Evolutionary conservation across 2,113 vertebrate genomes (phyloP).

Genomic region (Neodon shergylaensis): DNA sequence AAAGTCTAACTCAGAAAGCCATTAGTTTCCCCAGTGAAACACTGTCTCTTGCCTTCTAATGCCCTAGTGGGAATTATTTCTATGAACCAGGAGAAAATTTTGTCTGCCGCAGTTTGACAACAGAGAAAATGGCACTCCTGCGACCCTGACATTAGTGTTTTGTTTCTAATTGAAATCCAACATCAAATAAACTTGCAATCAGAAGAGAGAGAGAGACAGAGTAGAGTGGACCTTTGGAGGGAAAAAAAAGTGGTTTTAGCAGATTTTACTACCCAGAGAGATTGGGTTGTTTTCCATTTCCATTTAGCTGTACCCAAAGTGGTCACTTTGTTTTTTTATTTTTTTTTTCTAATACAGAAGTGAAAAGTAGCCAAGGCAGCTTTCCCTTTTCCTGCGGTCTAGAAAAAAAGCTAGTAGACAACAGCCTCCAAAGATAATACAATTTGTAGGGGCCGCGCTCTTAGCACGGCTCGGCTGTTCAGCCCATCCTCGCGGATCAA

Average conservation of each 20-base stretch:
- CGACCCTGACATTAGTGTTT: constrained; percentile 26
- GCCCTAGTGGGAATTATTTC: constrained; percentile 58
- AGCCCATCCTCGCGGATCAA: constrained; percentile 78
- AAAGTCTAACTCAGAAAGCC: constrained; percentile 71
- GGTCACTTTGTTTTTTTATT: neutral
- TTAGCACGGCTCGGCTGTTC: constrained; percentile 64
- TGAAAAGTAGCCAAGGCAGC: neutral
- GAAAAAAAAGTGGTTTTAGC: constrained; percentile 33
- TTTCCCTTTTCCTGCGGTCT: constrained; percentile 29
- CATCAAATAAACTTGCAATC: constrained; percentile 46
- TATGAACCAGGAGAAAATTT: neutral
- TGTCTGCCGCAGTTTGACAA: constrained; percentile 57
- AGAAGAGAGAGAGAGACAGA: neutral
- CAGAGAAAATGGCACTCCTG: constrained; percentile 48
- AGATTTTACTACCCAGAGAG: constrained; percentile 6
- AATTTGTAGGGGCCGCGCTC: constrained; percentile 72
- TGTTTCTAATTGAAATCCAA: constrained; percentile 49
- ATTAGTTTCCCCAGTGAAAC: constrained; percentile 55
- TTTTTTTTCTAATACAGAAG: constrained; percentile 37
- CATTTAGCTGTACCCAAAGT: constrained; percentile 12
- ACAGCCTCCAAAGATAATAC: constrained; percentile 51
- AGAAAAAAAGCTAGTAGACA: constrained; percentile 32
- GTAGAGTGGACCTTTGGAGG: neutral
- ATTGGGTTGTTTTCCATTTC: constrained; percentile 54
- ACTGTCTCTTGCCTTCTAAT: constrained; percentile 40